A percentile compares a stretch with the other conserved stretches of the same genome.
Evolutionary conservation across 1,140 invertebrate species (phyloP).

Genomic region (Penaeus vannamei): DNA sequence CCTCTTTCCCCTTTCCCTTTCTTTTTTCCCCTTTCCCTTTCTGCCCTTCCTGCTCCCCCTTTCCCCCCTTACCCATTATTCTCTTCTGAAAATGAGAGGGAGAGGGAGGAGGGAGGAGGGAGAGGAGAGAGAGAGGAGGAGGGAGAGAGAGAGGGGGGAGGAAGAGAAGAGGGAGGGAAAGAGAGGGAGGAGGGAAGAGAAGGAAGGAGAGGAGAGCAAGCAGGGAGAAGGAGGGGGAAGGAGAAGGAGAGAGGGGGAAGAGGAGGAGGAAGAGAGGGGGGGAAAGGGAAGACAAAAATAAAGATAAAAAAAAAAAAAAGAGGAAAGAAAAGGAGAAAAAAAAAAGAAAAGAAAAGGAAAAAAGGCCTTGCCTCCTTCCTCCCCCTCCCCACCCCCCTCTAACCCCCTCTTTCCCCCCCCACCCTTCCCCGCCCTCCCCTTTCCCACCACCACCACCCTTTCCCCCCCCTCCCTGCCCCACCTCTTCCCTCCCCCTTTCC

Average conservation of each 20-base stretch:
- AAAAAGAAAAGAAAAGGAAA: neutral
- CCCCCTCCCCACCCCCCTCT: neutral
- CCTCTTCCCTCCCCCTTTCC: too few relatives aligned
- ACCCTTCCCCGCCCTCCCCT: neutral
- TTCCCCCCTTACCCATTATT: neutral
- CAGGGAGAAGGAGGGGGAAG: too few relatives aligned
- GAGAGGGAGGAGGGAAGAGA: neutral
- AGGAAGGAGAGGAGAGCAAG: too few relatives aligned
- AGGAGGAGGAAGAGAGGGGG: neutral
- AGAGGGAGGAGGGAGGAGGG: neutral
- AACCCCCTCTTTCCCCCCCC: neutral
- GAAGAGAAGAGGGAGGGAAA: too few relatives aligned
- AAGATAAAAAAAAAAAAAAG: slow-evolving; percentile 3
- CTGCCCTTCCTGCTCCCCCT: neutral
- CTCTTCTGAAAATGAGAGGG: neutral
- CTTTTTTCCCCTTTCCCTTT: neutral
- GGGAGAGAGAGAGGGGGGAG: neutral
- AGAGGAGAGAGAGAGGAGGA: neutral
- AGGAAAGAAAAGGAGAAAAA: slow-evolving; percentile 33
- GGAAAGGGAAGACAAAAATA: neutral
- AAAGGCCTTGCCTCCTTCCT: neutral
- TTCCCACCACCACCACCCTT: neutral
- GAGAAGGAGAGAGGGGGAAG: too few relatives aligned
- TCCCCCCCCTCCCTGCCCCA: too few relatives aligned
- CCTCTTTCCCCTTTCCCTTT: neutral